These are phyloP conservation scores for Pseudomyrmex pallidus DNA, from an alignment of 1,140 invertebrate species.

Conservation along the genomic window DNA sequence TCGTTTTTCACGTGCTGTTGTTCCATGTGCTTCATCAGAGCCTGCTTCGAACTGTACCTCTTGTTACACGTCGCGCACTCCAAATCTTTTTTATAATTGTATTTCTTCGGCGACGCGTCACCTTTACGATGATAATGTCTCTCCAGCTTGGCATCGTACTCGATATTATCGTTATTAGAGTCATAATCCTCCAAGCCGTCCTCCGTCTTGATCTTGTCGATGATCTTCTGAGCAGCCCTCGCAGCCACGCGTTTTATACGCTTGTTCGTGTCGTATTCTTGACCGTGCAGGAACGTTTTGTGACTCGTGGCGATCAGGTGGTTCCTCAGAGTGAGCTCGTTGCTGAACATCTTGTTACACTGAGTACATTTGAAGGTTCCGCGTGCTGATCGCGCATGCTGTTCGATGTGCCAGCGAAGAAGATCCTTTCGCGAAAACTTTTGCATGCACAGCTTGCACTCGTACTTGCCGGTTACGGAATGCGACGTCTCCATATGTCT, in stretches of 20 bases:
- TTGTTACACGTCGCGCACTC: slow-evolving; percentile 81
- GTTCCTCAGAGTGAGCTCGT: slow-evolving; percentile 82
- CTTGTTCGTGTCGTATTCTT: slow-evolving; percentile 83
- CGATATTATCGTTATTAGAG: slow-evolving; percentile 69
- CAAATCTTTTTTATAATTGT: slow-evolving; percentile 69
- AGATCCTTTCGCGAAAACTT: slow-evolving; percentile 78
- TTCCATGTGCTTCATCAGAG: slow-evolving; percentile 81
- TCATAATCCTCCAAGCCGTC: slow-evolving; percentile 78
- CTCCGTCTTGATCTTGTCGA: slow-evolving; percentile 83
- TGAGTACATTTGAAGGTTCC: slow-evolving; percentile 80
- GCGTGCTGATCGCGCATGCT: slow-evolving; percentile 67
- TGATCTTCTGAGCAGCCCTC: slow-evolving; percentile 83
- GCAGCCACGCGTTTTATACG: slow-evolving; percentile 82
- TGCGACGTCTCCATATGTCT: slow-evolving; percentile 76
- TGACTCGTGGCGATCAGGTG: slow-evolving; percentile 83
- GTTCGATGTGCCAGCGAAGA: slow-evolving; percentile 77
- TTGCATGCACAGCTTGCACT: slow-evolving; percentile 80
- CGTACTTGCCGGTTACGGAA: slow-evolving; percentile 62
- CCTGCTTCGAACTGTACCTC: slow-evolving; percentile 80
- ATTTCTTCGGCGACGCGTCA: slow-evolving; percentile 67
- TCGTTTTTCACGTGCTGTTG: slow-evolving; percentile 79
- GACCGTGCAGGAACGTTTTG: slow-evolving; percentile 79
- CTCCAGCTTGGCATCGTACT: slow-evolving; percentile 61
- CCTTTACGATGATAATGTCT: slow-evolving; percentile 51
- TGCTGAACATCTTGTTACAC: slow-evolving; percentile 81